Percentiles rank a stretch among this genome's conserved stretches.
Evolutionary conservation across 2,113 vertebrate genomes (phyloP).

Genomic region (Rhinogobius similis): DNA sequence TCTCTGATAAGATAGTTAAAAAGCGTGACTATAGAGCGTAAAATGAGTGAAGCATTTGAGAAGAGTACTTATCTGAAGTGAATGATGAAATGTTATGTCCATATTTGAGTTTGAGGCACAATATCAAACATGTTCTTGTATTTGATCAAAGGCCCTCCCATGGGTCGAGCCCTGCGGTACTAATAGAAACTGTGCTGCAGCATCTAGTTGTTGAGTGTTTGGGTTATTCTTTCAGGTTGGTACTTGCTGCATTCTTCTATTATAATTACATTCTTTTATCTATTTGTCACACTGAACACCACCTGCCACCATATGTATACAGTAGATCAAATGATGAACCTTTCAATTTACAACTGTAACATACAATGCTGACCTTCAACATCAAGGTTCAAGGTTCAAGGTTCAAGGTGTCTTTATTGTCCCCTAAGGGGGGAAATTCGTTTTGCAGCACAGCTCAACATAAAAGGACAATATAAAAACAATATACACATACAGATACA

Average conservation of each 20-base stretch:
- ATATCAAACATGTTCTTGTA: slow-evolving; percentile 14
- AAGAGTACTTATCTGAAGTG: slow-evolving; percentile 35
- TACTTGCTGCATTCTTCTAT: not conserved
- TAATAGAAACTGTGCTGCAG: slow-evolving; percentile 19
- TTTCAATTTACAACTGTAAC: not conserved
- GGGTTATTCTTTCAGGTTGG: not conserved
- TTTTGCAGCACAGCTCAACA: too few species aligned
- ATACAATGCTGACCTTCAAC: not conserved
- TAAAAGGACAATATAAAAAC: too few species aligned
- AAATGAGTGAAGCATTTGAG: slow-evolving; percentile 34
- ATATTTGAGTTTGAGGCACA: slow-evolving; percentile 31
- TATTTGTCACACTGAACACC: not conserved
- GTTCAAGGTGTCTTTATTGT: too few species aligned
- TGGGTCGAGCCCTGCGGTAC: slow-evolving; percentile 24
- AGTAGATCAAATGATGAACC: too few species aligned
- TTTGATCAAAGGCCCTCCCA: slow-evolving; percentile 24
- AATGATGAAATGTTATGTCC: slow-evolving; percentile 38
- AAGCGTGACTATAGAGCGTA: slow-evolving; percentile 23
- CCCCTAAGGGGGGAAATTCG: too few species aligned
- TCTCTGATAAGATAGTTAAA: slow-evolving; percentile 39
- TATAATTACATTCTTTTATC: not conserved
- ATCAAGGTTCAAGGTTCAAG: too few species aligned
- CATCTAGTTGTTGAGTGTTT: not conserved
- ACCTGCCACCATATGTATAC: not conserved
- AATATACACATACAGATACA: too few species aligned